A percentile compares a stretch with the other conserved stretches of the same genome.
phyloP scores from a whole-genome alignment of 2,797 vertebrate genomes.

The Eulemur rubriventer region DNA sequence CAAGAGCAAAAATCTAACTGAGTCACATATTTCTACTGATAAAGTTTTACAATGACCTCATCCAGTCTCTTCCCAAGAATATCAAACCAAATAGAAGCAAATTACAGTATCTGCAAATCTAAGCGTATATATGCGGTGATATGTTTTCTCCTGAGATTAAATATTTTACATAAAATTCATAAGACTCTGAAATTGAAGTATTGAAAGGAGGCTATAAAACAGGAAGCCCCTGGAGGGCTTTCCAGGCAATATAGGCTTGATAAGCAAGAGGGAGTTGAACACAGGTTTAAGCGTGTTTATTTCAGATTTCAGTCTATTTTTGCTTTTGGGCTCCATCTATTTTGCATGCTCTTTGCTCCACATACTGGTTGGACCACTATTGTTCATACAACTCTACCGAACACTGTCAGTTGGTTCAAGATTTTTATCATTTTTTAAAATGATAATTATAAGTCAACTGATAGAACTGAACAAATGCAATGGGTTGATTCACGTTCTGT shows the following conservation, averaged over 20 bases:
- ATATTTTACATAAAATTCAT: not conserved
- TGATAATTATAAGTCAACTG: not conserved
- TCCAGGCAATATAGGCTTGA: rapidly evolving
- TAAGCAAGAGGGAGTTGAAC: not conserved
- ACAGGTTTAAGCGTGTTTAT: rapidly evolving
- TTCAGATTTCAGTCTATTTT: not conserved
- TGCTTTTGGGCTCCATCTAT: too few relatives aligned
- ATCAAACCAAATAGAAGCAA: not conserved
- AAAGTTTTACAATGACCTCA: not conserved
- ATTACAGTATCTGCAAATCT: not conserved
- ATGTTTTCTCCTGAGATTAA: not conserved
- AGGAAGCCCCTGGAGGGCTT: not conserved
- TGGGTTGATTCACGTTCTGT: not conserved
- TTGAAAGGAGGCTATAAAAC: not conserved
- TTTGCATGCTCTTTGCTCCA: not conserved
- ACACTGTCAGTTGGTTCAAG: not conserved
- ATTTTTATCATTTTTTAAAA: not conserved
- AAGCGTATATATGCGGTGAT: not conserved
- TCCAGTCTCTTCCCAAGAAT: not conserved
- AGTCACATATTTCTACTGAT: not conserved
- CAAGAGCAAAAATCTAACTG: not conserved
- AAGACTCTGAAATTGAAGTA: not conserved
- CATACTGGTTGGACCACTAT: rapidly evolving
- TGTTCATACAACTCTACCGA: not conserved
- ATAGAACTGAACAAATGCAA: rapidly evolving